Conservation (phyloP, 2,888 invertebrate species). For the Calameuta filiformis region DNA sequence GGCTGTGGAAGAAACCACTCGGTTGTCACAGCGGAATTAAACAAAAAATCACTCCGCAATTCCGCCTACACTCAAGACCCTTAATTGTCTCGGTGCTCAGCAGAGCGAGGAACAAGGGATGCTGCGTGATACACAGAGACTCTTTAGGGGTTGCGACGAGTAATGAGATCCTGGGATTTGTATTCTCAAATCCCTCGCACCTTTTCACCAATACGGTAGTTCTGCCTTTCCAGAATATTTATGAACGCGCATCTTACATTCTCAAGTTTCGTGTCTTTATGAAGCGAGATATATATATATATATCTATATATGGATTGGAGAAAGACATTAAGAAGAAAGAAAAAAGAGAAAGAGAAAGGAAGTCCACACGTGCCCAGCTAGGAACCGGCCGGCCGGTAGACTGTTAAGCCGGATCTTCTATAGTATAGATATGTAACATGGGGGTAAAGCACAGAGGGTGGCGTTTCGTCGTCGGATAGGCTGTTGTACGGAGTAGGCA, state of each 20-base stretch:
- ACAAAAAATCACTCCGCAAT: not conserved
- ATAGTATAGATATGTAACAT: not conserved
- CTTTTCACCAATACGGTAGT: not conserved
- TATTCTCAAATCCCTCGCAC: not conserved
- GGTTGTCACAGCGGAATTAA: not conserved
- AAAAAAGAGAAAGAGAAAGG: not conserved
- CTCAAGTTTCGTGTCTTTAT: not conserved
- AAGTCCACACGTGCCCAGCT: not conserved
- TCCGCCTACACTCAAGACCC: not conserved
- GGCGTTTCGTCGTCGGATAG: constrained; percentile 14
- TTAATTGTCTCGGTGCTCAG: not conserved
- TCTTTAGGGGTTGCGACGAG: not conserved
- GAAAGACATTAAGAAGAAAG: not conserved
- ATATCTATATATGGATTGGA: not conserved
- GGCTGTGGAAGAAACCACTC: not conserved
- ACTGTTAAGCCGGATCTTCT: not conserved
- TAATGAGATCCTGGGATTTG: not conserved
- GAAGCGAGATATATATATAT: not conserved
- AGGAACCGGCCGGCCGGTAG: constrained; percentile 1
- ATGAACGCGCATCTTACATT: not conserved
- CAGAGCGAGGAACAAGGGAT: not conserved
- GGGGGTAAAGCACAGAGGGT: constrained; percentile 17
- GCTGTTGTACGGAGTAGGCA: constrained; percentile 26
- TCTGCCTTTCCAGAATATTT: not conserved
- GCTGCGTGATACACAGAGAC: not conserved